Percentiles rank a stretch among this genome's conserved stretches.
phyloP scores from a whole-genome alignment of 2,797 vertebrate genomes.

The Discoglossus pictus region DNA sequence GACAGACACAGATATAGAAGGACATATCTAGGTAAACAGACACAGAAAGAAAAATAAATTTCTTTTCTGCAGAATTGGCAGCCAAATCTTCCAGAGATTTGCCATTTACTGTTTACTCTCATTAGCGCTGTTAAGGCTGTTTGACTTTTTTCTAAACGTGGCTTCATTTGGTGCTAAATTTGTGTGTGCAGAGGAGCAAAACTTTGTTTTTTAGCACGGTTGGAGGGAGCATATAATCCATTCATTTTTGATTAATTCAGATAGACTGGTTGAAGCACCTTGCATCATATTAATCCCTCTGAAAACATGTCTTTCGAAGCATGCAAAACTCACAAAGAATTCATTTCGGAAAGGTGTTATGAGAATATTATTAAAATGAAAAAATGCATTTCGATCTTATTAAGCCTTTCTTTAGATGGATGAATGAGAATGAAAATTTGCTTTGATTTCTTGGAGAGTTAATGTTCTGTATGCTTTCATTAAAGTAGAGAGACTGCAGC shows the following conservation, averaged over 20 bases:
- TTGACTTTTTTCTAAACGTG: constrained; percentile 26
- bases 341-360: constrained; percentile 44
- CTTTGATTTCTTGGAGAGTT: constrained; percentile 34
- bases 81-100: too few relatives aligned
- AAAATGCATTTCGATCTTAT: constrained; percentile 36
- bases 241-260: constrained; percentile 40
- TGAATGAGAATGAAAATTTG: constrained; percentile 37
- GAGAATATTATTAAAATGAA: constrained; percentile 32
- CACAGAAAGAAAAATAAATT: not conserved
- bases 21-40: too few relatives aligned
- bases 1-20: too few relatives aligned
- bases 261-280: constrained; percentile 31
- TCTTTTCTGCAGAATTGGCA: constrained; percentile 18
- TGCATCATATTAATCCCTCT: constrained; percentile 32
- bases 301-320: constrained; percentile 25
- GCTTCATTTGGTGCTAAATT: constrained; percentile 28
- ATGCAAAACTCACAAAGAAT: constrained; percentile 33
- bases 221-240: constrained; percentile 27
- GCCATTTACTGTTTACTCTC: not conserved
- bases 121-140: constrained; percentile 10
- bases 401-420: constrained; percentile 34
- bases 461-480: constrained; percentile 42
- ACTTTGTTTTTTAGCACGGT: constrained; percentile 17
- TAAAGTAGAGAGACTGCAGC: constrained; percentile 10
- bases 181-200: constrained; percentile 33